Percentiles rank a stretch among this genome's conserved stretches.
Evolutionary conservation across 2,797 vertebrate species (phyloP).

Genomic region (Darevskia nairensis): DNA sequence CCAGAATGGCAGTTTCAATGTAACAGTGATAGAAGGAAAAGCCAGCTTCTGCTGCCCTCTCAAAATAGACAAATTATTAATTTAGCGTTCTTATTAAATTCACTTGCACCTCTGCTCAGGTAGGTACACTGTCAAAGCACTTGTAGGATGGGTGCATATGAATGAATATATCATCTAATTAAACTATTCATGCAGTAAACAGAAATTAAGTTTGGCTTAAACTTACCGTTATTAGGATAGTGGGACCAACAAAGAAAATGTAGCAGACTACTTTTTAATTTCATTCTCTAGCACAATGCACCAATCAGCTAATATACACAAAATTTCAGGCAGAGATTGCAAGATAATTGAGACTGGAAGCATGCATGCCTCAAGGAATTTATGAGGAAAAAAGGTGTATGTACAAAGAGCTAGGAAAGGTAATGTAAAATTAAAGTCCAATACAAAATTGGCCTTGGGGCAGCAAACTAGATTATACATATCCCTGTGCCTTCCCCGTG

Average conservation of each 20-base stretch:
- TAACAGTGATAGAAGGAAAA: background rate
- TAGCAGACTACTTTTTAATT: background rate
- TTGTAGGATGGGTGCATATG: fast-evolving
- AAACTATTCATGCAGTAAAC: background rate
- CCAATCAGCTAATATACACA: background rate
- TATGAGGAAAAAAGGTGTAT: background rate
- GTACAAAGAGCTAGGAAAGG: background rate
- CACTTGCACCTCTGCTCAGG: background rate
- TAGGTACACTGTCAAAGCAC: background rate
- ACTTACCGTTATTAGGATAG: background rate
- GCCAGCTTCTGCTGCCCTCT: background rate
- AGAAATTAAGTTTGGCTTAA: fast-evolving
- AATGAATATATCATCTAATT: background rate
- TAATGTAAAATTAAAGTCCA: background rate
- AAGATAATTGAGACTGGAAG: background rate
- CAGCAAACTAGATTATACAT: background rate
- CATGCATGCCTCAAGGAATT: background rate
- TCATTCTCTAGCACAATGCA: background rate
- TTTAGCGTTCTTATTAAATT: background rate
- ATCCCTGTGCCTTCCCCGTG: background rate
- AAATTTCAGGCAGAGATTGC: background rate
- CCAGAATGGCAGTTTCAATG: background rate
- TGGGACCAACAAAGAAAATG: background rate
- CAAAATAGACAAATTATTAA: background rate
- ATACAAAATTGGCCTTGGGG: background rate